Evolutionary conservation across 2,113 vertebrate species (phyloP).

Genomic region (Delphinus delphis): DNA sequence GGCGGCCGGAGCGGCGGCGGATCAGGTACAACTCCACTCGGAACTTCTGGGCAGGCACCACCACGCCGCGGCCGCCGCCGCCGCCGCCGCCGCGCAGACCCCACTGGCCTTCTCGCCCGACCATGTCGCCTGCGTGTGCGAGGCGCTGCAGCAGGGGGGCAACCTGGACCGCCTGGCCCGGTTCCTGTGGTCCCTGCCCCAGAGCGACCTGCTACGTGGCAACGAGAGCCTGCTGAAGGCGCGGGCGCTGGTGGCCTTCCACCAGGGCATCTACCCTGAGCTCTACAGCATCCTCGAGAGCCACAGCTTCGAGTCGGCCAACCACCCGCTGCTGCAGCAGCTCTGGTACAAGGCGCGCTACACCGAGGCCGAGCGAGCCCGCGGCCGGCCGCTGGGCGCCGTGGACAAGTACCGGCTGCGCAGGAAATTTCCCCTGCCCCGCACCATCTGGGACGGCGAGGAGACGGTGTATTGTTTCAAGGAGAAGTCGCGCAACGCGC

Average conservation of each 20-base stretch:
- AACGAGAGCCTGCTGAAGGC: constrained; percentile 99
- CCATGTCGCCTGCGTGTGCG: constrained; percentile 99
- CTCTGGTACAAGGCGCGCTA: constrained; percentile 99
- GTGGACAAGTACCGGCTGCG: constrained; percentile 99
- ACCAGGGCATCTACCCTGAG: constrained; percentile 97
- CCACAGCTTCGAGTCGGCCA: constrained; percentile 96
- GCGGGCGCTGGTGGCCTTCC: constrained; percentile 97
- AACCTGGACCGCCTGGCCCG: constrained; percentile 98
- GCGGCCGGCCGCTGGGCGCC: constrained; percentile 96
- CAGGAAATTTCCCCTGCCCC: constrained; percentile 97
- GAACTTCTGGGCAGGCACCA: constrained; percentile 89
- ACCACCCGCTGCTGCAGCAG: constrained; percentile 97
- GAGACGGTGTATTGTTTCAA: constrained; percentile 99
- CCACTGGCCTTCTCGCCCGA: constrained; percentile 96
- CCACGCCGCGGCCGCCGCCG: constrained; percentile 79
- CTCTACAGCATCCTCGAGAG: constrained; percentile 98
- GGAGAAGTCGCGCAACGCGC: constrained; percentile 97
- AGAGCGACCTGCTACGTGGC: constrained; percentile 97
- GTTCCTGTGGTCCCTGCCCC: constrained; percentile 98
- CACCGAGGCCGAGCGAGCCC: constrained; percentile 97
- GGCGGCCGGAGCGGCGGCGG: constrained; percentile 82
- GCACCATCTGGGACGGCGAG: constrained; percentile 99
- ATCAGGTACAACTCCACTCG: constrained; percentile 89
- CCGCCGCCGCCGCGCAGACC: constrained; percentile 85
- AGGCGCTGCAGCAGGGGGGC: constrained; percentile 98